A percentile compares a stretch with the other conserved stretches of the same genome.
Evolutionary conservation across 2,113 vertebrate species (phyloP).

Genomic region (Elachura formosa): DNA sequence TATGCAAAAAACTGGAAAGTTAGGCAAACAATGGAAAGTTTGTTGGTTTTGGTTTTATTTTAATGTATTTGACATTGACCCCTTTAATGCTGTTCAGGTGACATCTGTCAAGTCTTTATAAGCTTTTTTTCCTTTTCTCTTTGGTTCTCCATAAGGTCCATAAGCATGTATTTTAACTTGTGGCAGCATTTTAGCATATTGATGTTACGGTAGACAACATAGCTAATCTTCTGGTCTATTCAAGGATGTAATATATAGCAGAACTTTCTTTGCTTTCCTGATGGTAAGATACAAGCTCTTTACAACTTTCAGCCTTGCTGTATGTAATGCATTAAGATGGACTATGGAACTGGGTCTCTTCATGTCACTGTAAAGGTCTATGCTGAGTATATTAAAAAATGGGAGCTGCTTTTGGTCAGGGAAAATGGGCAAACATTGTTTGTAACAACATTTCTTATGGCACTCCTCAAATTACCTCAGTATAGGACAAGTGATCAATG

Average conservation of each 20-base stretch:
- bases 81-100: background rate
- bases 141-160: background rate
- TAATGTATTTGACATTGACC: background rate
- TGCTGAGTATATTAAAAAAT: background rate
- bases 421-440: background rate
- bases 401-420: background rate
- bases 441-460: background rate
- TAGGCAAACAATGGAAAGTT: background rate
- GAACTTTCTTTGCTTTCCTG: background rate
- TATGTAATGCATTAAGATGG: background rate
- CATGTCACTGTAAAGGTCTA: background rate
- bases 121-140: background rate
- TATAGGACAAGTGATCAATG: background rate
- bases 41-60: background rate
- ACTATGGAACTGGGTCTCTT: background rate
- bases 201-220: background rate
- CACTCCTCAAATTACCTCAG: constrained; percentile 30
- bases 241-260: background rate
- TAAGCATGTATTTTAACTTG: background rate
- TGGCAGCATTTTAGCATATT: background rate
- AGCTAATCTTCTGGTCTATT: background rate
- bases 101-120: background rate
- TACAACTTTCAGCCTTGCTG: background rate
- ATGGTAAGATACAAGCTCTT: background rate
- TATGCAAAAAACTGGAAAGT: background rate